Base-by-base conservation (phyloP, 2,888 invertebrate genomes). In the Zygaena filipendulae region DNA sequence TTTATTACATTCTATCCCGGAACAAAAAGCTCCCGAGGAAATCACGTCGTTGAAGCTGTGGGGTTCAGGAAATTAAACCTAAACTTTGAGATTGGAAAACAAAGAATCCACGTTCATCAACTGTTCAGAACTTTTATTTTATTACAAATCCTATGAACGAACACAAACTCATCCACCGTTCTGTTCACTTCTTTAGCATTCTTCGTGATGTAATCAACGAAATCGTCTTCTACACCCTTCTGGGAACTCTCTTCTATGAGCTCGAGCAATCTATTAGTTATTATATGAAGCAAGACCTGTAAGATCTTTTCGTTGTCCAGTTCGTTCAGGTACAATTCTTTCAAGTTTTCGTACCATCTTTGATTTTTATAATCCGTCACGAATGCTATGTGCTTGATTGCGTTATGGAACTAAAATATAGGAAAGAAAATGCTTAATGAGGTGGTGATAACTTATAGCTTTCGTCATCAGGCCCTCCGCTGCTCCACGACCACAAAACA, bases 341-440 rank as follows among this genome's bases (percentile, higher is more conserved):
- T 62, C 0, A 74, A 26, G 11, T 68, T 63, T 4, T 42, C 9
- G 6, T 47, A 63, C 71, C 69, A 72, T 1, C 38, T 42, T 27
- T 70, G 72, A 0, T 49, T 43, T 2, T 42, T 51, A 30, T 49
- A 66, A 12, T 41, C 56, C 0, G 67, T 67, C 10, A 63, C 38
- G 5, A 36, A 29, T 0, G 69, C 50, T 31, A 74, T 57, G 9
- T 59, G 42, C 26, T 54, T 63, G 9, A 75, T 28, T 0, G 68
- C 55, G 3, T 48, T 49, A 33, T 77, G 71, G 0, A 77, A 27
- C 77, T 77, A 24, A 63, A 66, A 16, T 22, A 13, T 26, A 30
- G 5, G 12, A n/a, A 7, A 35, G 4, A 16, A 12, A 12, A 13
- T n/a, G n/a, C n/a, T n/a, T n/a, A n/a, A n/a, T n/a, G n/a, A n/a